Percentiles rank a stretch among this genome's conserved stretches.
Evolutionary conservation across 2,113 vertebrate genomes (phyloP).

Genomic region (Archilochus colubris): DNA sequence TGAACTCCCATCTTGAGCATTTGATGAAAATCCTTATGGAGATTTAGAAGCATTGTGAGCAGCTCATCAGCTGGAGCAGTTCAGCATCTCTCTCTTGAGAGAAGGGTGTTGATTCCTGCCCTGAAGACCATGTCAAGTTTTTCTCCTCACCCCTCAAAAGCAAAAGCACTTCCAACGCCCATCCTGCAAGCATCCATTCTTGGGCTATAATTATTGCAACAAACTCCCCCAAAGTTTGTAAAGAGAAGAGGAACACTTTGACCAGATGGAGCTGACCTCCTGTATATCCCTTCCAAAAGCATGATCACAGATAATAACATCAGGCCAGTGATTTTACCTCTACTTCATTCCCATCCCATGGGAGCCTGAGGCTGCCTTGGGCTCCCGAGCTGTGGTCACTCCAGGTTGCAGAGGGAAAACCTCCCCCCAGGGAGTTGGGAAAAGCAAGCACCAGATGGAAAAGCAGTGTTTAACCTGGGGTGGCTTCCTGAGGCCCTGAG

Average conservation of each 20-base stretch:
- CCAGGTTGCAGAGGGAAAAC: neutral
- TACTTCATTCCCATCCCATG: neutral
- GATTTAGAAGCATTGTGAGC: neutral
- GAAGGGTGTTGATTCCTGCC: neutral
- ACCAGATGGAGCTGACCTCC: neutral
- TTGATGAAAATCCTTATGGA: neutral
- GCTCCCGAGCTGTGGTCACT: fast-evolving
- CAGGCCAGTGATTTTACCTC: neutral
- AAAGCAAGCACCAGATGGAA: neutral
- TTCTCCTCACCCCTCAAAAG: neutral
- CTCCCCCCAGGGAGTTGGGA: neutral
- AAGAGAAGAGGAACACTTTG: neutral
- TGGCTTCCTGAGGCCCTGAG: neutral
- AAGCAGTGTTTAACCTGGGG: fast-evolving
- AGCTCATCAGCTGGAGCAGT: neutral
- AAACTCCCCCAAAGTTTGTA: neutral
- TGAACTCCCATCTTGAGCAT: neutral
- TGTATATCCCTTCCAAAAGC: neutral
- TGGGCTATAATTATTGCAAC: neutral
- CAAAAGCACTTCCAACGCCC: neutral
- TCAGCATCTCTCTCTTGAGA: neutral
- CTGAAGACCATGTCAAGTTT: neutral
- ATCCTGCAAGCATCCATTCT: neutral
- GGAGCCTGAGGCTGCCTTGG: neutral
- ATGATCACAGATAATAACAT: neutral